Conservation (phyloP, 2,888 invertebrate genomes). For the Rotaria socialis region DNA sequence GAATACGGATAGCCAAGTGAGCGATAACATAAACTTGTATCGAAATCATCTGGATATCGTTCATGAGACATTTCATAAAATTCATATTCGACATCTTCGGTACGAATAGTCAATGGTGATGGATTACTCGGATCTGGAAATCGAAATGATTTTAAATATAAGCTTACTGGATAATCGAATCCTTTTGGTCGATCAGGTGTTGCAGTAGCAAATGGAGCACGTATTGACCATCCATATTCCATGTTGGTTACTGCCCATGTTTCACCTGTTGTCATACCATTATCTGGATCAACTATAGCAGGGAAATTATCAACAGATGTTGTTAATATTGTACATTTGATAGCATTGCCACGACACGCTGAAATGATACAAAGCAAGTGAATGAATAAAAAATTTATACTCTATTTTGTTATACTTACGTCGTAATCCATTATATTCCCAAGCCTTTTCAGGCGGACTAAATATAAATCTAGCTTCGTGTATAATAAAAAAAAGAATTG, state of each 20-base stretch:
- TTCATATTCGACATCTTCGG: constrained; percentile 15
- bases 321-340: not conserved
- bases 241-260: not conserved
- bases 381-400: not conserved
- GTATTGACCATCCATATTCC: not conserved
- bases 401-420: not conserved
- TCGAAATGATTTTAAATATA: not conserved
- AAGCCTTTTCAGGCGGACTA: not conserved
- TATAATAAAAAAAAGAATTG: constrained; percentile 17
- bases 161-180: constrained; percentile 15
- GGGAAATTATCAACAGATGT: not conserved
- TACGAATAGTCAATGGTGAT: not conserved
- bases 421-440: not conserved
- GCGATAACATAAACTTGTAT: not conserved
- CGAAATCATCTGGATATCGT: not conserved
- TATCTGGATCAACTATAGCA: not conserved
- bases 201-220: not conserved
- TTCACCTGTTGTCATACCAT: not conserved
- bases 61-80: constrained; percentile 22
- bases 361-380: not conserved
- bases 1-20: not conserved
- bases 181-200: not conserved
- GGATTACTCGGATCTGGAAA: not conserved
- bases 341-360: not conserved
- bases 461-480: not conserved